These are phyloP conservation scores for Camponotus floridanus DNA, from an alignment of 1,140 invertebrate species.

Conservation along the genomic window DNA sequence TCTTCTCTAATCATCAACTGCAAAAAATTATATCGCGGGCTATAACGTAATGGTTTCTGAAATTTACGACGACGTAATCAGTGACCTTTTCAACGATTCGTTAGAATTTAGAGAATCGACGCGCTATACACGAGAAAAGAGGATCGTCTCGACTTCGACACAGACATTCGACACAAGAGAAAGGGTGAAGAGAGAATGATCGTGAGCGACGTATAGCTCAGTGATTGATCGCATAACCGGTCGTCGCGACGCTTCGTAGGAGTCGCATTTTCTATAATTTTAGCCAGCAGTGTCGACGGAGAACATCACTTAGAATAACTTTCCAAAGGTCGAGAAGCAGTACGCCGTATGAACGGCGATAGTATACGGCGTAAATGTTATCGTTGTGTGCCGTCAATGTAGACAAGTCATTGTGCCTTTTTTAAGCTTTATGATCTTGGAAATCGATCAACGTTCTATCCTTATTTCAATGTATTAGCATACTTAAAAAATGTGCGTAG, in stretches of 20 bases:
- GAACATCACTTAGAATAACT: slow-evolving; percentile 49
- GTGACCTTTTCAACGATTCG: slow-evolving; percentile 59
- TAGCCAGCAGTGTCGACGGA: slow-evolving; percentile 37
- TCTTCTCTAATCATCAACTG: slow-evolving; percentile 23
- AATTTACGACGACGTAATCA: slow-evolving; percentile 46
- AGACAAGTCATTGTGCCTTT: background rate
- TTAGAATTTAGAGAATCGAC: slow-evolving; percentile 56
- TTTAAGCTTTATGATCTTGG: background rate
- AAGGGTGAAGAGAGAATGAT: slow-evolving; percentile 27
- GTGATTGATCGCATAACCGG: slow-evolving; percentile 40
- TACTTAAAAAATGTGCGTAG: background rate
- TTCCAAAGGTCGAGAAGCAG: slow-evolving; percentile 26
- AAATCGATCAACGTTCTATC: background rate
- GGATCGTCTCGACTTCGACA: slow-evolving; percentile 19
- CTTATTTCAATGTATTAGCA: background rate
- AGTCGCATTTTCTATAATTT: slow-evolving; percentile 53
- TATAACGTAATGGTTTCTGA: slow-evolving; percentile 30
- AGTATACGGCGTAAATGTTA: slow-evolving; percentile 28
- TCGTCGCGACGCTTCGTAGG: slow-evolving; percentile 33
- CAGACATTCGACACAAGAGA: slow-evolving; percentile 18
- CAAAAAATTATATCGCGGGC: slow-evolving; percentile 28
- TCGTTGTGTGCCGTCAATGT: background rate
- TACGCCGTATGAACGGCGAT: slow-evolving; percentile 8
- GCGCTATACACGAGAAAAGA: slow-evolving; percentile 17
- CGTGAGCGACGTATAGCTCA: slow-evolving; percentile 21